These are phyloP conservation scores for Aphidius gifuensis DNA, from an alignment of 1,140 invertebrate species.

Conservation along the genomic window DNA sequence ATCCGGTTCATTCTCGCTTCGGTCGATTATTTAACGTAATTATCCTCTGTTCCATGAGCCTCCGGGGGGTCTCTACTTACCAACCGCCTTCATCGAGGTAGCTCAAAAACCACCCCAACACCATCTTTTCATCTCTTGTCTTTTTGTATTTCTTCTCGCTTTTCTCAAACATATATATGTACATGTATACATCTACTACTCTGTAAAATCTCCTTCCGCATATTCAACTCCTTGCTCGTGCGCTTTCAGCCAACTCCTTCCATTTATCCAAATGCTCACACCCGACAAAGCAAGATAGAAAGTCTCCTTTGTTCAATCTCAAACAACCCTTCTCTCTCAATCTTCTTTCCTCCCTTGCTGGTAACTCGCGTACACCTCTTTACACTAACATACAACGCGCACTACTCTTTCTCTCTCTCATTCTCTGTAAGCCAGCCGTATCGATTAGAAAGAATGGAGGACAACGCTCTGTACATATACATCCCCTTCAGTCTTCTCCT, in stretches of 20 bases:
- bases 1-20: slow-evolving; percentile 29
- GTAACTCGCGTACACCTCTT: neutral
- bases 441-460: slow-evolving; percentile 22
- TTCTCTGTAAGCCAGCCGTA: slow-evolving; percentile 19
- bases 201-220: no score
- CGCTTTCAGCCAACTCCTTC: neutral
- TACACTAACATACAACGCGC: neutral
- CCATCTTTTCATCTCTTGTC: neutral
- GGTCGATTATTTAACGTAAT: slow-evolving; percentile 30
- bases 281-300: neutral
- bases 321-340: neutral
- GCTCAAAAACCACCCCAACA: neutral
- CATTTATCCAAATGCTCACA: no score
- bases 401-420: slow-evolving; percentile 11
- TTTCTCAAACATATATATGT: no score
- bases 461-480: slow-evolving; percentile 18
- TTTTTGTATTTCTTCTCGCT: no score
- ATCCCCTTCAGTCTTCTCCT: neutral
- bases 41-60: slow-evolving; percentile 24
- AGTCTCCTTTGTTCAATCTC: neutral
- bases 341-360: slow-evolving; percentile 1
- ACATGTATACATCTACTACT: no score
- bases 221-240: neutral
- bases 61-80: neutral
- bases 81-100: slow-evolving; percentile 8